These are phyloP conservation scores for Bettongia penicillata DNA, from an alignment of 2,113 vertebrate genomes.

Conservation along the genomic window DNA sequence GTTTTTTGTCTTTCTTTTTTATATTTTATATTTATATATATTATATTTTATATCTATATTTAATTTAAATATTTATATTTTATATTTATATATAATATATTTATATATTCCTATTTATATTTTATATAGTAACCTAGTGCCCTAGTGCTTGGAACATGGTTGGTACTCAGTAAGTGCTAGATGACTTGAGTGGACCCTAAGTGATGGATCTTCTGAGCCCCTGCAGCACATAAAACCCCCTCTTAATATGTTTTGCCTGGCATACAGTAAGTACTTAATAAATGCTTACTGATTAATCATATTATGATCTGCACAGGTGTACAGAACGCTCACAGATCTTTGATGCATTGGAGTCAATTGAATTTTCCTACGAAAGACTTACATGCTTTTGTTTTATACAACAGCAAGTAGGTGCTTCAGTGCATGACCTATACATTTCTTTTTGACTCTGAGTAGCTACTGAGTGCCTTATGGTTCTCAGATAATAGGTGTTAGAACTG, in stretches of 20 bases:
- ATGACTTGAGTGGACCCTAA: not conserved
- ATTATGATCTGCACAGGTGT: not conserved
- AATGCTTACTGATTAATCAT: not conserved
- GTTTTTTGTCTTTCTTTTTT: not conserved
- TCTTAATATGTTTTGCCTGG: not conserved
- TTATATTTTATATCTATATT: no score
- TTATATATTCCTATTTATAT: no score
- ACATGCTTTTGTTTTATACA: not conserved
- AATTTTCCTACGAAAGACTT: not conserved
- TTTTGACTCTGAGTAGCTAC: not conserved
- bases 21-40: no score
- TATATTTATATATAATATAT: no score
- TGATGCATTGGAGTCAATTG: not conserved
- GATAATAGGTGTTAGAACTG: not conserved
- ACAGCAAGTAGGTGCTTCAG: not conserved
- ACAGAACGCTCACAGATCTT: not conserved
- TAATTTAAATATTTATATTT: no score
- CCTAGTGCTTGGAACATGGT: not conserved
- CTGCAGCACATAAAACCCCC: not conserved
- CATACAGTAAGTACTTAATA: not conserved
- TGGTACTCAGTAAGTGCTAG: not conserved
- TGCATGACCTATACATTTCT: not conserved
- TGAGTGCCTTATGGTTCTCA: not conserved
- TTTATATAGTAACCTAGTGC: not conserved
- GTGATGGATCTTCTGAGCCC: not conserved